These are phyloP conservation scores for Acrobasis repandana DNA, from an alignment of 2,888 invertebrate genomes.

Conservation along the genomic window DNA sequence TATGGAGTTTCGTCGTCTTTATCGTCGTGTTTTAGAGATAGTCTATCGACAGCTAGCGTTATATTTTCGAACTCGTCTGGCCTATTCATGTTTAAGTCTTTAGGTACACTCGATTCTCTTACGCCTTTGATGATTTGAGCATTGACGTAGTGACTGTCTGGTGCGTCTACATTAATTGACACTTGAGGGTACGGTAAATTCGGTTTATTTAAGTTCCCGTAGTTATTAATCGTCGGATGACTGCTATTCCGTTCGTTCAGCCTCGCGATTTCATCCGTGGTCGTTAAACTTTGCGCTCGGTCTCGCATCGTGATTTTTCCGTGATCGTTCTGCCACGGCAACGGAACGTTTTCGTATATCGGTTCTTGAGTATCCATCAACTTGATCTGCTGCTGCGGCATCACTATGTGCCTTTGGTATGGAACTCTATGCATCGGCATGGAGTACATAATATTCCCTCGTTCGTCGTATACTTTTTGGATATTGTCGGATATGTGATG, in stretches of 20 bases:
- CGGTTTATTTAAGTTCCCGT: conserved; percentile 45
- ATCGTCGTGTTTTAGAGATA: conserved; percentile 61
- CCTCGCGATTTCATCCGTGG: conserved; percentile 85
- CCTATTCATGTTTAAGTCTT: conserved; percentile 56
- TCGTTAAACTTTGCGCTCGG: conserved; percentile 87
- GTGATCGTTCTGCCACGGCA: conserved; percentile 83
- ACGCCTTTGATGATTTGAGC: conserved; percentile 74
- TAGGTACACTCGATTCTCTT: conserved; percentile 64
- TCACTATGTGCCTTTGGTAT: conserved; percentile 73
- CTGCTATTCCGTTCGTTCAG: conserved; percentile 69
- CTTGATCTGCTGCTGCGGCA: conserved; percentile 73
- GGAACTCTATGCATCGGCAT: conserved; percentile 80
- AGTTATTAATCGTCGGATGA: conserved; percentile 59
- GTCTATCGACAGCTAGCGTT: conserved; percentile 53
- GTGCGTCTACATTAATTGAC: conserved; percentile 46
- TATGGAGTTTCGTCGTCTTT: conserved; percentile 74
- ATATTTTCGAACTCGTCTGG: conserved; percentile 59
- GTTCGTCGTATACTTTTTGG: conserved; percentile 84
- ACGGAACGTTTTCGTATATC: conserved; percentile 91
- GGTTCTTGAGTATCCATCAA: conserved; percentile 84
- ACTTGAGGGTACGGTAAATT: conserved; percentile 43
- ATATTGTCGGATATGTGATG: conserved; percentile 83
- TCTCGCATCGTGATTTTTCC: conserved; percentile 58
- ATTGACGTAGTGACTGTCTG: conserved; percentile 72
- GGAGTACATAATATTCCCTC: conserved; percentile 85